Evolutionary conservation across 2,113 vertebrate genomes (phyloP).

Genomic region (Bolborhynchus lineola): DNA sequence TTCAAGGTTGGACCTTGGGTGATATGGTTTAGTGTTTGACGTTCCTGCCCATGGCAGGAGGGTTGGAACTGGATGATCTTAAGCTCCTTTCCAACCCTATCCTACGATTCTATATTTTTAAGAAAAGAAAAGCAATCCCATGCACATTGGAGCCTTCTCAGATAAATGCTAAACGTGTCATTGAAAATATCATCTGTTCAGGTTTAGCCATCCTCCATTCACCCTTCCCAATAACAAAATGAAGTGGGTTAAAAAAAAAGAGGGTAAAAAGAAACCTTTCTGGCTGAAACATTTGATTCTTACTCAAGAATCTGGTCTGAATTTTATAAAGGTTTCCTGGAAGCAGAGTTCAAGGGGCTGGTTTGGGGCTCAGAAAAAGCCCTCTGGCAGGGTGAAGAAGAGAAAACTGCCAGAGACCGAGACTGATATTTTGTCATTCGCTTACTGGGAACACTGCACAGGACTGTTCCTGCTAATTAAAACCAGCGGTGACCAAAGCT

Average conservation of each 20-base stretch:
- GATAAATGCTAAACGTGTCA: background rate
- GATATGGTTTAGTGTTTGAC: no score
- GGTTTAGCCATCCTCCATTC: constrained; percentile 25
- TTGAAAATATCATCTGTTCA: constrained; percentile 40
- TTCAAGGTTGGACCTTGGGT: no score
- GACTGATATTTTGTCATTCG: constrained; percentile 63
- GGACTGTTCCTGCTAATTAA: constrained; percentile 65
- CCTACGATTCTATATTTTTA: background rate
- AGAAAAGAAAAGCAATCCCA: background rate
- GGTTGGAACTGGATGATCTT: no score
- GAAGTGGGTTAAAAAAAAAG: background rate
- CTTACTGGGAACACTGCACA: constrained; percentile 55
- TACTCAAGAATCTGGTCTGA: constrained; percentile 63
- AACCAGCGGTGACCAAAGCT: constrained; percentile 65
- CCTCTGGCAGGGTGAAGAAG: constrained; percentile 55
- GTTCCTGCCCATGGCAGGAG: no score
- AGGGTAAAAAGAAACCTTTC: background rate
- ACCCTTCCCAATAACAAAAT: constrained; percentile 39
- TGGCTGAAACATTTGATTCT: constrained; percentile 63
- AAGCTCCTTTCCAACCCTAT: no score
- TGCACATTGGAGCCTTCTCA: background rate
- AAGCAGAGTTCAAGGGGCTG: constrained; percentile 58
- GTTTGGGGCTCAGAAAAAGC: constrained; percentile 50
- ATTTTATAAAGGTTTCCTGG: constrained; percentile 69
- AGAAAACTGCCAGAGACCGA: constrained; percentile 53